These are phyloP conservation scores for Solenopsis invicta DNA, from an alignment of 1,140 invertebrate genomes.

Conservation along the genomic window DNA sequence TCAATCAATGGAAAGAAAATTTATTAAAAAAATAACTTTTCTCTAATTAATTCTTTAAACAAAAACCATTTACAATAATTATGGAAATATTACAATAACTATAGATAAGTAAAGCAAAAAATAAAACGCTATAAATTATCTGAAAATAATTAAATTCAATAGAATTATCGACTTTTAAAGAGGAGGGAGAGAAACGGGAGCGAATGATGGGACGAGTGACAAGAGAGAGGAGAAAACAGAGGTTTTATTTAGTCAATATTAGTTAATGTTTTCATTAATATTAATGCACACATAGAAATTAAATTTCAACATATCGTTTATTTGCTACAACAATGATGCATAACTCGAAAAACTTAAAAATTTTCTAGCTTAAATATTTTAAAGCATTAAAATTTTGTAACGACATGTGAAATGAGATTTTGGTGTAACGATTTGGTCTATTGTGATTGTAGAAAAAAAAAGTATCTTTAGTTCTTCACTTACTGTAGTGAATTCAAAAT, in stretches of 20 bases:
- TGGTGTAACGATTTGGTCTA: too few relatives aligned
- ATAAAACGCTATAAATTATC: constrained; percentile 4
- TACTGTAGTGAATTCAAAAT: too few relatives aligned
- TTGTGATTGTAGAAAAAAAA: too few relatives aligned
- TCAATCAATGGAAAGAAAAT: not conserved
- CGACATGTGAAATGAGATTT: too few relatives aligned
- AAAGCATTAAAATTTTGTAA: too few relatives aligned
- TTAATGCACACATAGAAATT: not conserved
- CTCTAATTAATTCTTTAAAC: constrained; percentile 29
- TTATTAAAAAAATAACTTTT: not conserved
- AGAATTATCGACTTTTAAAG: not conserved
- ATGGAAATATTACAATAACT: constrained; percentile 3
- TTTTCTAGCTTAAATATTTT: too few relatives aligned
- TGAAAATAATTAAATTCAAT: constrained; percentile 31
- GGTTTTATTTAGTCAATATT: not conserved
- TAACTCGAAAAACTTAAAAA: too few relatives aligned
- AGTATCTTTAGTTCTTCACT: too few relatives aligned
- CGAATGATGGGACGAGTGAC: not conserved
- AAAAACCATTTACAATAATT: not conserved
- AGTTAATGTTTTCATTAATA: not conserved
- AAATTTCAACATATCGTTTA: not conserved
- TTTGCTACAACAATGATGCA: too few relatives aligned
- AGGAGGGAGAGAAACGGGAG: not conserved
- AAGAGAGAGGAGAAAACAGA: too few relatives aligned
- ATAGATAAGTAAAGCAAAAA: not conserved